These are phyloP conservation scores for Ondatra zibethicus DNA, from an alignment of 2,113 vertebrate genomes.

Conservation along the genomic window DNA sequence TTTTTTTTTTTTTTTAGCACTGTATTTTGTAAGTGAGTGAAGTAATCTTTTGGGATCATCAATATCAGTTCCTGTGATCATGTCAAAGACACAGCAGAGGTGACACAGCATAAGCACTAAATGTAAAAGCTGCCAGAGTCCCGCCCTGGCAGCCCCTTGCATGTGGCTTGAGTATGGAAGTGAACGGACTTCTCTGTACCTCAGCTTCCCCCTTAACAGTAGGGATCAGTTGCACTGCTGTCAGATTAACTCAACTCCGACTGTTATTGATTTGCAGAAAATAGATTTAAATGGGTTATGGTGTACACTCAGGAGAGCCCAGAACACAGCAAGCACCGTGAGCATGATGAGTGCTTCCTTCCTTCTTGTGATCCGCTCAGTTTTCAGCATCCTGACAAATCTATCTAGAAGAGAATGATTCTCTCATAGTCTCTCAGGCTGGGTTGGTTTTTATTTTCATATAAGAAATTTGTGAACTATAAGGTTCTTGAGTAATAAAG, in stretches of 20 bases:
- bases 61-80: not conserved
- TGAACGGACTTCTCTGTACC: not conserved
- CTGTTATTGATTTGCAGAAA: not conserved
- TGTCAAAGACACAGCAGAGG: not conserved
- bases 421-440: not conserved
- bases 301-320: not conserved
- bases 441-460: slow-evolving; percentile 13
- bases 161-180: not conserved
- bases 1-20: not conserved
- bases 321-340: not conserved
- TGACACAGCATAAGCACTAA: not conserved
- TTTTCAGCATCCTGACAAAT: slow-evolving; percentile 12
- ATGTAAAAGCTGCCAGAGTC: not conserved
- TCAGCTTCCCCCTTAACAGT: not conserved
- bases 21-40: not conserved
- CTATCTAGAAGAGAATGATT: not conserved
- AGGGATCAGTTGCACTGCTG: not conserved
- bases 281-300: not conserved
- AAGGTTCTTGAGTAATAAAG: not conserved
- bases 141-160: not conserved
- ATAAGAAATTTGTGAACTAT: not conserved
- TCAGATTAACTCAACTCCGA: not conserved
- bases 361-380: not conserved
- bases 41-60: not conserved
- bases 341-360: not conserved